Base-by-base conservation (phyloP, 2,113 vertebrate genomes). In the Tapirus terrestris region DNA sequence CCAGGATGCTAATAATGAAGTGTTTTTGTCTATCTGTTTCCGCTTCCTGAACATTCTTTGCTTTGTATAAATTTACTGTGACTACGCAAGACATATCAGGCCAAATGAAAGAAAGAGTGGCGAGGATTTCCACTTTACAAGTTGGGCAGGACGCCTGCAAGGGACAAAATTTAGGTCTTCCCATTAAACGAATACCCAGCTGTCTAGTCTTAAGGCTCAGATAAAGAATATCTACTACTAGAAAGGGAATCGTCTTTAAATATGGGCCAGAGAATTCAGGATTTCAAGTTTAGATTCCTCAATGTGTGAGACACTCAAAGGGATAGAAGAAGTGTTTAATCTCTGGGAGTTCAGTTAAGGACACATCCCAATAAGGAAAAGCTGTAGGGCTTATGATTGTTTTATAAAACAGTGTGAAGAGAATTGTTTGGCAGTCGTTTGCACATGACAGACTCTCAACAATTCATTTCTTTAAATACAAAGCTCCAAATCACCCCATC, bases 381-480 rank as follows among this genome's bases (percentile, higher is more conserved):
- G 65, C 82, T 82, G 43, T 67, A 13, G 58, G 20, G 63, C 68
- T 4, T 80, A 77, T 11, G 58, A 87, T 80, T 89, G 92, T 96
- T 96, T 97, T 77, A 61, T 33, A 84, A 95, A 95, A 91, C 95
- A 87, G 89, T 39, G 94, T 80, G 80, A 97, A 97, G 92, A 95
- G 68, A 83, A 90, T 87, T 92, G 96, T 79, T 95, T 93, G 91
- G 97, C 83, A 94, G 79, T 95, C 8, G 5, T 70, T 80, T 92
- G 63, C 80, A 94, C 51, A 87, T 76, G 90, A 93, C 92, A 90
- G 61, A 75, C 61, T 90, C 84, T 83, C 36, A 39, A 86, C 63
- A 33, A 94, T 89, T 93, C 67, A 60, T 92, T 96, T 96, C 93
- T 98, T 96, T 96, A 91, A 93, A 96, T 94, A 82, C 63, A 29